Base-by-base conservation (phyloP, 2,888 invertebrate genomes). In the Andrena fulva region DNA sequence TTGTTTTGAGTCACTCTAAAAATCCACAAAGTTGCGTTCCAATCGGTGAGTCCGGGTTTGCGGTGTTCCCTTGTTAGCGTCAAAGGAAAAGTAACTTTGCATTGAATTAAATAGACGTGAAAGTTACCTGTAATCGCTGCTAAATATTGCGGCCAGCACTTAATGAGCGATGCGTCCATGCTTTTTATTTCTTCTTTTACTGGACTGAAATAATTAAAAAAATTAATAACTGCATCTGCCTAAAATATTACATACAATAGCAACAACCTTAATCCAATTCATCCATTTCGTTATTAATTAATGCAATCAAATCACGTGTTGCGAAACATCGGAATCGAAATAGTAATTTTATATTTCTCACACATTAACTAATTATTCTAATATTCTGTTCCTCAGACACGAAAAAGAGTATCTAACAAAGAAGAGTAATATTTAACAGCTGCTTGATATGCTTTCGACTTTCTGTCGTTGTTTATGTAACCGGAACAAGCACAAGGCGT, bases 141-240 rank as follows among this genome's bases (percentile, higher is more conserved):
- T 81, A 93, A 82, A 80, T 92, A 94, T 80, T 94, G 94, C 29
- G 92, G 92, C 93, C 93, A 93, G 82, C 92, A 90, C 72, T 91
- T 92, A 56, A 91, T 90, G 66, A 68, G 83, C 78, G 90, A 86
- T 83, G 88, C 85, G 75, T 91, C 87, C 92, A 92, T 92, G 85
- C 85, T 88, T 77, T 71, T 82, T 75, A 89, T 90, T 89, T 91
- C 87, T 89, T 90, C 90, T 84, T 77, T 70, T 42, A 74, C 35
- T 27, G 56, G 84, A 89, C 85, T 86, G 60, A 62, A 81, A 76
- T 29, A 24, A 77, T 63, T 42, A 4, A 63, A 31, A 24, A 54
- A 33, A 24, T 29, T 10, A 24, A 6, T 63, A 24, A 42, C 16
- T 4, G 5, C 16, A 16, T 42, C 42, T 16, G 12, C 12, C 4